Conservation (phyloP, 1,140 invertebrate genomes). For the Ostrea edulis region DNA sequence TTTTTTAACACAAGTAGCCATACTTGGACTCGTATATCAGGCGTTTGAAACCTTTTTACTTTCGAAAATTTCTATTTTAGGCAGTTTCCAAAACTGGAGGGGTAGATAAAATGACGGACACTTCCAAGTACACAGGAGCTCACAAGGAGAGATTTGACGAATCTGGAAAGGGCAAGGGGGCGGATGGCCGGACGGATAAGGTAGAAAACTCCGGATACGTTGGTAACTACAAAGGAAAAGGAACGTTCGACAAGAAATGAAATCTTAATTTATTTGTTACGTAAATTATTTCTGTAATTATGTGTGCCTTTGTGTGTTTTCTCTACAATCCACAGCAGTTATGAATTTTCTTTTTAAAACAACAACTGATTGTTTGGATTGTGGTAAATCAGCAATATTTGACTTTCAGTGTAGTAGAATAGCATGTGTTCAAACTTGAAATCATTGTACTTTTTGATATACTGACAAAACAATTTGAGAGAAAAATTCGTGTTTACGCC, state of each 20-base stretch:
- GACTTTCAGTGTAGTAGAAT: background rate
- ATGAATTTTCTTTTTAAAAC: background rate
- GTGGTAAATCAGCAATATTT: background rate
- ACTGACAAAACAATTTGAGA: background rate
- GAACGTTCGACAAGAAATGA: constrained; percentile 73
- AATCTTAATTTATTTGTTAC: constrained; percentile 20
- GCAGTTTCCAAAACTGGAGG: background rate
- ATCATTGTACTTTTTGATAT: background rate
- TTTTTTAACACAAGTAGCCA: background rate
- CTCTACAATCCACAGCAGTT: background rate
- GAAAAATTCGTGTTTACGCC: background rate
- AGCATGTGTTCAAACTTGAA: background rate
- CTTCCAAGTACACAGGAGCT: constrained; percentile 80
- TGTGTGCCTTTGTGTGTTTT: constrained; percentile 5
- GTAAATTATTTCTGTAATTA: background rate
- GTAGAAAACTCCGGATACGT: constrained; percentile 57
- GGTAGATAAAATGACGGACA: constrained; percentile 83
- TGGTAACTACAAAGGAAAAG: constrained; percentile 80
- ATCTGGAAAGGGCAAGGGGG: constrained; percentile 77
- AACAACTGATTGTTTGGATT: background rate
- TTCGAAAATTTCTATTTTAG: background rate
- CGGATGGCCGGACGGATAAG: constrained; percentile 55
- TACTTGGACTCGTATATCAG: background rate
- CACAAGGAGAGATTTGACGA: constrained; percentile 82
- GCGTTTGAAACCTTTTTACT: background rate